Conservation (phyloP, 2,113 vertebrate genomes). For the Sterrhoptilus dennistouni region DNA sequence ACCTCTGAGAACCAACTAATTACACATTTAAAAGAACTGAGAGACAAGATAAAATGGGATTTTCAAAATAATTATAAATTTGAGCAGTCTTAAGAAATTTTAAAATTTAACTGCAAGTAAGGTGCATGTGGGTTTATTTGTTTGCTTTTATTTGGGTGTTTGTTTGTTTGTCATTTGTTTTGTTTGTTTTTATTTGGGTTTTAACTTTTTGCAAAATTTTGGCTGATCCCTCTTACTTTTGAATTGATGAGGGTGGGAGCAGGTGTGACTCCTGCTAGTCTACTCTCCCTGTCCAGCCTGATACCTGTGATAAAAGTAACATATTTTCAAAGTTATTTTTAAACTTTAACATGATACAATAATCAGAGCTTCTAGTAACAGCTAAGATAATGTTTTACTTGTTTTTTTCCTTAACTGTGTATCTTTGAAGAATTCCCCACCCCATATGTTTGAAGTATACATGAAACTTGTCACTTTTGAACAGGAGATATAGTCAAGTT, state of each 20-base stretch:
- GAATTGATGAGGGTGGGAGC: not conserved
- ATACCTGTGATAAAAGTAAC: not conserved
- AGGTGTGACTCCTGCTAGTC: not conserved
- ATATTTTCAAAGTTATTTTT: not conserved
- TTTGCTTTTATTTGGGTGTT: not conserved
- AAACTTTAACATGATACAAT: not conserved
- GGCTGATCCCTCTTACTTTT: not conserved
- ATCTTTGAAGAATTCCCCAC: not conserved
- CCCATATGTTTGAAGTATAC: not conserved
- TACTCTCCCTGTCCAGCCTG: not conserved
- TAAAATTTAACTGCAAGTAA: not conserved
- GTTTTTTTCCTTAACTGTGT: not conserved
- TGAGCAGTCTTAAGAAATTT: not conserved
- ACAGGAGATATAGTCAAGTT: not conserved
- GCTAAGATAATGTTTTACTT: not conserved
- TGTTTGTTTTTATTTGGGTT: not conserved
- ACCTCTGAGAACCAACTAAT: not conserved
- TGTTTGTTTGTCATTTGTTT: no score
- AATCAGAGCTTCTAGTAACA: not conserved
- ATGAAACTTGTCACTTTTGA: not conserved
- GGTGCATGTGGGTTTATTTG: not conserved
- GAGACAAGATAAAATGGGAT: not conserved
- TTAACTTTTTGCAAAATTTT: not conserved
- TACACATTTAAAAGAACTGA: not conserved
- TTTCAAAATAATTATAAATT: not conserved